Evolutionary conservation across 2,113 vertebrate species (phyloP), one percentile per base, ranked within the genome.

Genomic region (Sterna hirundo): DNA sequence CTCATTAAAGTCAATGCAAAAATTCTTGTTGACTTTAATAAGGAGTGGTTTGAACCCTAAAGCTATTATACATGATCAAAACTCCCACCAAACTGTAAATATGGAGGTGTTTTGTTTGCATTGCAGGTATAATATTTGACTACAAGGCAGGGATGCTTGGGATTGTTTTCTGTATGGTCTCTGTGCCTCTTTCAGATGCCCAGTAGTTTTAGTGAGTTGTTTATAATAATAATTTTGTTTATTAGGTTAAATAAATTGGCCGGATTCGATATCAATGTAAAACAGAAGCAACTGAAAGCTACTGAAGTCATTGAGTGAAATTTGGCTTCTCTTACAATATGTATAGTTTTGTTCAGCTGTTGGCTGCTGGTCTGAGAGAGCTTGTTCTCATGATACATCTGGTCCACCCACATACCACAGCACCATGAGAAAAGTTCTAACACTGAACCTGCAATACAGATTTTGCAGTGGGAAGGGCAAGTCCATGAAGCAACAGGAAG

Each of bases 11-110:
- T 88, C 62, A 77, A n/a, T 75, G 82, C 55, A 86, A 88, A 95
- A 62, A 75, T 30, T 84, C 65, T 74, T 58, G 51, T 65, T 95
- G 95, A 70, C 51, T 97, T 96, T 90, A 91, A 94, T 88, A 47
- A 95, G 82, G 47, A 77, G 62, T 75, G 81, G 49, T 72, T 74
- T 91, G 82, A 95, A 80, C 51, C 66, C 54, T 94, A 32, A 85
- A 96, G 81, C 70, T 93, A 64, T 71, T 74, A 34, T 74, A 30
- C 29, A 77, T 54, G 93, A 88, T 83, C 84, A 94, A 93, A 94
- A 91, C 60, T 83, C 71, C 42, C 62, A 77, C 68, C 15, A 1
- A 93, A 55, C 79, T 83, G 66, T 83, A 94, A 94, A 87, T 89
- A 58, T 32, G 38, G 60, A 85, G 65, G 61, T 78, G 74, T 76